phyloP scores from a whole-genome alignment of 1,140 invertebrate genomes.

The Pseudomyrmex concolor region DNA sequence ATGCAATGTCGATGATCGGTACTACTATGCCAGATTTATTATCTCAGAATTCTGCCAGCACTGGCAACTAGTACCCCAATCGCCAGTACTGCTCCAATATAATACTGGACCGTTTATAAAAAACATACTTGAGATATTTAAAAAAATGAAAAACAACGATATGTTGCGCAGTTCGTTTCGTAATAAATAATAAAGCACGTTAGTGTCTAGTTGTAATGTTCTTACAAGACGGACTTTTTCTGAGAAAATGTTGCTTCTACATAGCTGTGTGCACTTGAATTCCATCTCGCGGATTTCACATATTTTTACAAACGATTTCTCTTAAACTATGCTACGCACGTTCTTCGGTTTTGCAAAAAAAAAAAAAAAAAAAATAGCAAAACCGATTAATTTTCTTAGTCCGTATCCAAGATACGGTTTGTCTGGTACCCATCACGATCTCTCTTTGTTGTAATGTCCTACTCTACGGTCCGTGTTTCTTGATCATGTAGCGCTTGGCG shows the following conservation, averaged over 20 bases:
- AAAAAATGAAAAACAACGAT: too few relatives aligned
- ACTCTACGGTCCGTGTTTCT: slow-evolving; percentile 70
- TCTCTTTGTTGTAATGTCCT: slow-evolving; percentile 76
- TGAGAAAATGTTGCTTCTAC: slow-evolving; percentile 1
- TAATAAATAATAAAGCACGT: not conserved
- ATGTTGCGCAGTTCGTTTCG: not conserved
- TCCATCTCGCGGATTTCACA: not conserved
- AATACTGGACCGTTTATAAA: too few relatives aligned
- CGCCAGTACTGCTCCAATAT: too few relatives aligned
- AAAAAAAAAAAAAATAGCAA: slow-evolving; percentile 74
- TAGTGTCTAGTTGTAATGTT: not conserved
- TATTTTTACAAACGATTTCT: slow-evolving; percentile 19
- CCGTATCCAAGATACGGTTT: slow-evolving; percentile 81
- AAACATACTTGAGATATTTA: too few relatives aligned
- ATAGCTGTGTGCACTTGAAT: not conserved
- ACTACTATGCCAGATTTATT: too few relatives aligned
- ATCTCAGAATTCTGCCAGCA: too few relatives aligned
- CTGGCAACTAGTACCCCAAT: too few relatives aligned
- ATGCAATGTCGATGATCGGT: too few relatives aligned
- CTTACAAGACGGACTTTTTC: not conserved
- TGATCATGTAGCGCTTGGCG: slow-evolving; percentile 67
- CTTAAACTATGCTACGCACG: not conserved
- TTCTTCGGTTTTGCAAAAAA: slow-evolving; percentile 44
- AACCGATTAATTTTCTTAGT: slow-evolving; percentile 83
- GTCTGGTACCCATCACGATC: slow-evolving; percentile 77